A percentile compares a stretch with the other conserved stretches of the same genome.
These are phyloP conservation scores for Tragelaphus oryx DNA, from an alignment of 2,797 vertebrate genomes.

Conservation along the genomic window DNA sequence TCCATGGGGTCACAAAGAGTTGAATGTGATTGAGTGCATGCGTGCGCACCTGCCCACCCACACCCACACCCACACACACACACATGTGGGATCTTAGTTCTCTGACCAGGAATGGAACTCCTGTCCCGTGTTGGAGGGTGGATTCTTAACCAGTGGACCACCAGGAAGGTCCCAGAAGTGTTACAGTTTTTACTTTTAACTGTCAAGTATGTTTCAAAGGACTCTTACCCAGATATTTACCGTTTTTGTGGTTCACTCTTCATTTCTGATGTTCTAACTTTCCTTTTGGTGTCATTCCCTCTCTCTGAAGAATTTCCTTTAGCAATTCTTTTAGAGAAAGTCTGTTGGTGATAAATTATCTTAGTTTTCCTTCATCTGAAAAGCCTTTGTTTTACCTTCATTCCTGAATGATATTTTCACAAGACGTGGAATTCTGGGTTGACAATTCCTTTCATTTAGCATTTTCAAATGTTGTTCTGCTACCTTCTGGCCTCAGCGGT, in stretches of 20 bases:
- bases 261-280: background rate
- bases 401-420: background rate
- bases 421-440: background rate
- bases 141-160: background rate
- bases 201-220: background rate
- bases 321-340: background rate
- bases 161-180: background rate
- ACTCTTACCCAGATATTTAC: background rate
- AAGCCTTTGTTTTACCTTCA: background rate
- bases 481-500: background rate
- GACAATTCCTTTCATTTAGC: background rate
- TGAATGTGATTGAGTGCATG: background rate
- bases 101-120: background rate
- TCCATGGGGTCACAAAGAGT: background rate
- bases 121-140: background rate
- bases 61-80: background rate
- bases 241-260: background rate
- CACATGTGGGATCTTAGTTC: background rate
- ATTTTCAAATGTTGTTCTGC: background rate
- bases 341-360: background rate
- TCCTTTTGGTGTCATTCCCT: background rate
- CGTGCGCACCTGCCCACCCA: background rate
- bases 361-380: background rate
- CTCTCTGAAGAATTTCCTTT: background rate
- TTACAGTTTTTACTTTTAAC: background rate